Evolutionary conservation across 2,113 vertebrate genomes (phyloP), one percentile per base, ranked within the genome.

Genomic region (Mystacornis crossleyi): DNA sequence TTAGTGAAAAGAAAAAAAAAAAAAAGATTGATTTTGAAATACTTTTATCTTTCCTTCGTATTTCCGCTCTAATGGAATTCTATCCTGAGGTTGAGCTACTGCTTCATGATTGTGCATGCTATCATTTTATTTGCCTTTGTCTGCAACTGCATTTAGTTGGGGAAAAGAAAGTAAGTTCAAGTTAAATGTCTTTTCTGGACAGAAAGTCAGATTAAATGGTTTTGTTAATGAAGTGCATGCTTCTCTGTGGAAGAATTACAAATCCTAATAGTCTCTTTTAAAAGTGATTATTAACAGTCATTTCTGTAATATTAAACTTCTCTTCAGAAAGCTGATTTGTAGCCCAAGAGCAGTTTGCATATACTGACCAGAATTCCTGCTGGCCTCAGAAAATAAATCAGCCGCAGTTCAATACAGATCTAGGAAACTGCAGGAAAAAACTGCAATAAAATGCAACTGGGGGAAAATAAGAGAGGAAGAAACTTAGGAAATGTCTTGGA

Each of bases 401-500:
- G 40, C 54, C 47, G 72, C 48, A 65, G 38, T 86, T 93, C 78
- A 71, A 90, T 79, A 70, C 65, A 54, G 80, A 69, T 86, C 54
- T 78, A 70, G 84, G 89, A 94, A 88, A 70, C 54, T 86, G 42
- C 75, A 75, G 51, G 21, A 2, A 74, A 90, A 83, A 90, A 47
- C 28, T 18, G 17, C 53, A 53, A 65, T 90, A 92, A 91, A 93
- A 95, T 93, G 79, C 53, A 90, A 70, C 81, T 80, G 8, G 71
- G 86, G 92, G 48, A 45, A 95, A 93, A 93, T 84, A 92, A 83
- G 89, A 79, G 34, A 78, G 90, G 69, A 75, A 28, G 58, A 91
- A 86, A 89, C 72, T 77, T 78, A 38, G 69, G 81, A 92, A 90
- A 90, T 88, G 47, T 83, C 84, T 95, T 96, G 95, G 90, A 90